Base-by-base conservation (phyloP, 2,888 invertebrate genomes). In the Pristionchus maxplancki region DNA sequence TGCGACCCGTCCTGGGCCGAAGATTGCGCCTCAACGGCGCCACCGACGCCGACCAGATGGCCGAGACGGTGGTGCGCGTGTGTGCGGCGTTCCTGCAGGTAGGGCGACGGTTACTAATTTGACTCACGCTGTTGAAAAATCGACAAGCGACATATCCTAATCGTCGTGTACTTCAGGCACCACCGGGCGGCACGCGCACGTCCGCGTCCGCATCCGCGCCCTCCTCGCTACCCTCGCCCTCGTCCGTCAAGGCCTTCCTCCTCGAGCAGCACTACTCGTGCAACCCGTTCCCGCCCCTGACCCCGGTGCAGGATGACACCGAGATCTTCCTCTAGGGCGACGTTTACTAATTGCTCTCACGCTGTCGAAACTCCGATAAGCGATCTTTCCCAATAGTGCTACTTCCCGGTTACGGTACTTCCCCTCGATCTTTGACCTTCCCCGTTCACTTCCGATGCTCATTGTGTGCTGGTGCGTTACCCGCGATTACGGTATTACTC, bases 11-110 rank as follows among this genome's bases (percentile, higher is more conserved):
- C 15, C 62, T 85, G 9, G 85, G 85, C 3, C 62, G 85, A 0
- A 37, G 85, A 11, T 44, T 85, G n/a, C 64, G 85, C 24, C 64
- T 85, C 40, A 85, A 85, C 44, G 85, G 85, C 44, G 24, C 85
- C 85, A 85, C 85, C 13, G 85, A 85, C 64, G 85, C 85, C 37
- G 85, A 85, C 9, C 85, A 85, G 48, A 85, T 85, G 85, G 85
- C 85, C 15, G 85, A 85, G 40, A 64, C 85, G 62, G 85, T 85
- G 62, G 85, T 85, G 85, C 62, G 64, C n/a, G 85, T 85, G 62
- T 85, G 85, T n/a, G 28, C 48, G 24, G 85, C 85, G 15, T 85
- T 85, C 64, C 85, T 85, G 28, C 62, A 44, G 28, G 44, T 85
- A 64, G 37, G 37, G 37, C 78, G 78, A 78, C 78, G 78, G 48